Evolutionary conservation across 1,140 invertebrate species (phyloP).

Genomic region (Berghia stephanieae): DNA sequence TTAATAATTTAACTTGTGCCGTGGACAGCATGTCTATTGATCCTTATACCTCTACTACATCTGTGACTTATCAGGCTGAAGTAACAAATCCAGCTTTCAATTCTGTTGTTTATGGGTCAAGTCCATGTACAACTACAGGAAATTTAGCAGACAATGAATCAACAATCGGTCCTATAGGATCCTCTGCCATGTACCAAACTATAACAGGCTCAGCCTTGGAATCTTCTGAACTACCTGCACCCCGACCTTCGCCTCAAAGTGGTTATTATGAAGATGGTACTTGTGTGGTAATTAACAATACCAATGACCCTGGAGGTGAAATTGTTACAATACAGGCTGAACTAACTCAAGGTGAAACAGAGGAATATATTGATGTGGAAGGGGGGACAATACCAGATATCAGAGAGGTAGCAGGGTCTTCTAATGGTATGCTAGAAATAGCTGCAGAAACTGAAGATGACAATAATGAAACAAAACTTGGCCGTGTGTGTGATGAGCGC

Average conservation of each 20-base stretch:
- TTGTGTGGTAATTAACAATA: slow-evolving; percentile 3
- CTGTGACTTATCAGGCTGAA: slow-evolving; percentile 18
- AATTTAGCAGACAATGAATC: too few species aligned
- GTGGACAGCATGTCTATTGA: too few species aligned
- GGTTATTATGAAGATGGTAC: slow-evolving; percentile 8
- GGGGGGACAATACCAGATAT: background rate
- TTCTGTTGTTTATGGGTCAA: slow-evolving; percentile 31
- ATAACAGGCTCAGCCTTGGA: slow-evolving; percentile 21
- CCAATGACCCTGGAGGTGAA: slow-evolving; percentile 4
- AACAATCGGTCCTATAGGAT: background rate
- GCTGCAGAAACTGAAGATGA: background rate
- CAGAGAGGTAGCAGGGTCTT: slow-evolving; percentile 6
- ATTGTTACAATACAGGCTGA: background rate
- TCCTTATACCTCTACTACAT: too few species aligned
- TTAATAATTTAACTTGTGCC: too few species aligned
- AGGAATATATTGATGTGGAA: background rate
- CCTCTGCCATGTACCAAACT: slow-evolving; percentile 19
- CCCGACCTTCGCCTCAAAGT: background rate
- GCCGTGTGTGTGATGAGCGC: background rate
- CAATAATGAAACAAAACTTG: background rate
- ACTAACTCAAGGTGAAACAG: background rate
- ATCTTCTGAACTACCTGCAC: slow-evolving; percentile 2
- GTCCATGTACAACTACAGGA: too few species aligned
- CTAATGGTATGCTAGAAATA: background rate
- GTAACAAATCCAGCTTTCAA: slow-evolving; percentile 27